phyloP scores from a whole-genome alignment of 1,140 invertebrate species.

The Acyrthosiphon pisum region DNA sequence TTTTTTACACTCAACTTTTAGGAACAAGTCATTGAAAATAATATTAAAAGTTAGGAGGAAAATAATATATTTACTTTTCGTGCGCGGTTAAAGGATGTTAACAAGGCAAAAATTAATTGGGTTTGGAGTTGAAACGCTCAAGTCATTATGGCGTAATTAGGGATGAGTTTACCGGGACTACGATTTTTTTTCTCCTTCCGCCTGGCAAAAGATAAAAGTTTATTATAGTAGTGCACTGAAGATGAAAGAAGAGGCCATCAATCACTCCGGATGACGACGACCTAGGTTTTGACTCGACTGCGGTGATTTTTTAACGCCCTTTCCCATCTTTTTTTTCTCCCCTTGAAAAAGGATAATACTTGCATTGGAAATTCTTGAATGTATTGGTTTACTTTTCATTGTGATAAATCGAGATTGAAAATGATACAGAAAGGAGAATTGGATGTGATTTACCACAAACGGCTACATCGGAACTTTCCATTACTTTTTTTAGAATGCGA shows the following conservation, averaged over 20 bases:
- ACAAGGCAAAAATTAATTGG: slow-evolving; percentile 55
- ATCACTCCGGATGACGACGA: slow-evolving; percentile 22
- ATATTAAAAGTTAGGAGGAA: background rate
- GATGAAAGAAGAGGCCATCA: slow-evolving; percentile 48
- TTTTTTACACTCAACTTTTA: slow-evolving; percentile 8
- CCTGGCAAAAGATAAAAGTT: slow-evolving; percentile 48
- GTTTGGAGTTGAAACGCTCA: slow-evolving; percentile 48
- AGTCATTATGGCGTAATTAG: slow-evolving; percentile 53
- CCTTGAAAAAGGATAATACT: background rate
- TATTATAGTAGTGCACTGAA: slow-evolving; percentile 30
- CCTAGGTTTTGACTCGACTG: slow-evolving; percentile 35
- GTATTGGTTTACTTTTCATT: slow-evolving; percentile 47
- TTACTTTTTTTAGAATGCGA: background rate
- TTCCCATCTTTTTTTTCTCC: slow-evolving; percentile 8
- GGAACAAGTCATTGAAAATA: slow-evolving; percentile 17
- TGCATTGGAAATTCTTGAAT: slow-evolving; percentile 35
- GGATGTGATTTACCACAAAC: background rate
- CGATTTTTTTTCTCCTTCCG: slow-evolving; percentile 17
- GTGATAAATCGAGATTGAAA: slow-evolving; percentile 55
- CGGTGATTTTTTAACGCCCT: slow-evolving; percentile 51
- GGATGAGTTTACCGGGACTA: slow-evolving; percentile 41
- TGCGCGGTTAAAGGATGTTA: slow-evolving; percentile 14
- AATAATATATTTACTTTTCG: background rate
- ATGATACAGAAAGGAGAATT: slow-evolving; percentile 23
- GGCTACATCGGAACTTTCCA: background rate